A percentile compares a stretch with the other conserved stretches of the same genome.
phyloP scores from a whole-genome alignment of 2,888 invertebrate genomes.

The Asteroscopus sphinx region DNA sequence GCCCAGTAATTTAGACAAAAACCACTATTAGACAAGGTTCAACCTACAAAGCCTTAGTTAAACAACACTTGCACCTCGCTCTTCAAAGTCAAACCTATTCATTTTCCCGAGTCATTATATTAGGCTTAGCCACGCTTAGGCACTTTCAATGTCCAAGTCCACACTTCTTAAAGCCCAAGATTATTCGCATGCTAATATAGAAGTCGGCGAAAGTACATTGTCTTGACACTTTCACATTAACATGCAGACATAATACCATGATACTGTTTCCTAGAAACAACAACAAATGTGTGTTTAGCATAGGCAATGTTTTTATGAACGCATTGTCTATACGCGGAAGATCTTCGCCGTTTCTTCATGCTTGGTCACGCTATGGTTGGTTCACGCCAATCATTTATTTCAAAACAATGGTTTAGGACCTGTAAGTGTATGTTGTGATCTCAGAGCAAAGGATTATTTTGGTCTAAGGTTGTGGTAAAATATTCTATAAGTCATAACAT shows the following conservation, averaged over 20 bases:
- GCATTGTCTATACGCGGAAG: conserved; percentile 57
- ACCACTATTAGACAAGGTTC: not conserved
- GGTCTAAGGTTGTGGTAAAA: not conserved
- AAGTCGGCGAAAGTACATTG: conserved; percentile 76
- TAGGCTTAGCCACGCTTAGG: conserved; percentile 29
- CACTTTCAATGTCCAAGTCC: conserved; percentile 32
- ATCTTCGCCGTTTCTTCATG: conserved; percentile 34
- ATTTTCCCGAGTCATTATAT: conserved; percentile 34
- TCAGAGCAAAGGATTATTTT: too few species aligned
- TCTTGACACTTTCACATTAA: conserved; percentile 78
- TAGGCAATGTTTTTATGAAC: conserved; percentile 65
- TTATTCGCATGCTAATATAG: conserved; percentile 71
- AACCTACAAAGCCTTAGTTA: not conserved
- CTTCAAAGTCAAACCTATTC: conserved; percentile 1
- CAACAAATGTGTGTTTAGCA: conserved; percentile 60
- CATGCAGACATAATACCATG: conserved; percentile 65
- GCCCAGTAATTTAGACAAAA: not conserved
- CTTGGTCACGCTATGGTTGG: conserved; percentile 9
- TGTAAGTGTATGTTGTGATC: not conserved
- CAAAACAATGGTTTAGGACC: conserved; percentile 2
- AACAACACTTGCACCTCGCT: not conserved
- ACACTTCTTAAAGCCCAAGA: conserved; percentile 53
- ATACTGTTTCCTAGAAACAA: conserved; percentile 73
- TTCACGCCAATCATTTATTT: conserved; percentile 13
- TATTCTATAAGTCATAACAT: not conserved